Conservation (phyloP, 2,113 vertebrate genomes). For the Pavo muticus region DNA sequence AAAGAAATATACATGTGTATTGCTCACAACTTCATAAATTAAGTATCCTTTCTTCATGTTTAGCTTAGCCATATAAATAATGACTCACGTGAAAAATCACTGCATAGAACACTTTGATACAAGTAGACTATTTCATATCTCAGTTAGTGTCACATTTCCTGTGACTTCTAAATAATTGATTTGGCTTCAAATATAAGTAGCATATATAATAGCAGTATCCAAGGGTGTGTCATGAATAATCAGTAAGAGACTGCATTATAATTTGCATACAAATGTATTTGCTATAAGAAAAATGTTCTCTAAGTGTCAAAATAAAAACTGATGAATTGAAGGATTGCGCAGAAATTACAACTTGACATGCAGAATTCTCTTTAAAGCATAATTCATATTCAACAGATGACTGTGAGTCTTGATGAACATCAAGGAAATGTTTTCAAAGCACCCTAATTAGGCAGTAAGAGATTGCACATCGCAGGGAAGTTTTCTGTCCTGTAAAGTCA, state of each 20-base stretch:
- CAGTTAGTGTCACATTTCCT: background rate
- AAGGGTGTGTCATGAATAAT: constrained; percentile 18
- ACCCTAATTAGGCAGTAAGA: background rate
- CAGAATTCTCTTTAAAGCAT: background rate
- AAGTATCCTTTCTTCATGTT: constrained; percentile 60
- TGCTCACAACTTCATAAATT: constrained; percentile 73
- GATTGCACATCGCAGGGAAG: background rate
- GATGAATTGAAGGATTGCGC: background rate
- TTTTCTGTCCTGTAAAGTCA: background rate
- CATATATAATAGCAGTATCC: constrained; percentile 7
- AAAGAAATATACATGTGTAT: background rate
- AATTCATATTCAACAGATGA: background rate
- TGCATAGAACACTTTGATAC: background rate
- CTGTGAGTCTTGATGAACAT: background rate
- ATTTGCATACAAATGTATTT: background rate
- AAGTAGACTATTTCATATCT: constrained; percentile 20
- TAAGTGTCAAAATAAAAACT: constrained; percentile 39
- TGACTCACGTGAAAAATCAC: background rate
- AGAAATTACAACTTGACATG: background rate
- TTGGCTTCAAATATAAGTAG: constrained; percentile 1
- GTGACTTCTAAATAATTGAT: constrained; percentile 40
- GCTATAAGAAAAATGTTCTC: constrained; percentile 7
- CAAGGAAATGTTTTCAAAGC: constrained; percentile 8
- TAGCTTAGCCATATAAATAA: constrained; percentile 47
- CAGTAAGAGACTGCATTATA: background rate